Conservation (phyloP, 2,888 invertebrate species). For the Saturnia pavonia region DNA sequence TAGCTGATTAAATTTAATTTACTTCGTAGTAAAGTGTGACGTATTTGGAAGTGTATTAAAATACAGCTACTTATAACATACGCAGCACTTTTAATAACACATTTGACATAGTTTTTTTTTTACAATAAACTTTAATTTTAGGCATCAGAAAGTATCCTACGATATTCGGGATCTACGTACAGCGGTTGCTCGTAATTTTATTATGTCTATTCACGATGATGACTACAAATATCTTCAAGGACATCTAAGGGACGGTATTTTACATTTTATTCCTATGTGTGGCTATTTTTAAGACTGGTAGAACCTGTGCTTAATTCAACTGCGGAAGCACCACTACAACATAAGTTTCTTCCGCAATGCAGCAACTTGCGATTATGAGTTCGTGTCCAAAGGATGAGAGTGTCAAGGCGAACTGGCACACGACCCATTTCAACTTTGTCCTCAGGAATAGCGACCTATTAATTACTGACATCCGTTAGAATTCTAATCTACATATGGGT, state of each 20-base stretch:
- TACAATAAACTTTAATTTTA: constrained; percentile 17
- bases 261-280: not conserved
- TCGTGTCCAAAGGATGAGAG: too few relatives aligned
- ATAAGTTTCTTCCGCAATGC: too few relatives aligned
- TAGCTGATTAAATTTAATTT: not conserved
- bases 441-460: too few relatives aligned
- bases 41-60: not conserved
- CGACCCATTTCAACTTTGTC: too few relatives aligned
- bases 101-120: not conserved
- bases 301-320: too few relatives aligned
- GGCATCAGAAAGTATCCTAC: constrained; percentile 19
- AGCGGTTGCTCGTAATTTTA: constrained; percentile 23
- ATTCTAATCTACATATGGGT: too few relatives aligned
- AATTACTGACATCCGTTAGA: too few relatives aligned
- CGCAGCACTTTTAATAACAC: not conserved
- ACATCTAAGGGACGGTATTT: constrained; percentile 48
- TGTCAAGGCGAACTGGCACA: too few relatives aligned
- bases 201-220: constrained; percentile 36
- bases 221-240: constrained; percentile 50
- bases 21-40: not conserved
- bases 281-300: not conserved
- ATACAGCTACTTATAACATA: not conserved
- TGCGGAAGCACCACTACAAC: too few relatives aligned
- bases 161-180: constrained; percentile 11
- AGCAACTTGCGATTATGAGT: too few relatives aligned